phyloP scores from a whole-genome alignment of 2,888 invertebrate genomes.

The Drosophila heteroneura region DNA sequence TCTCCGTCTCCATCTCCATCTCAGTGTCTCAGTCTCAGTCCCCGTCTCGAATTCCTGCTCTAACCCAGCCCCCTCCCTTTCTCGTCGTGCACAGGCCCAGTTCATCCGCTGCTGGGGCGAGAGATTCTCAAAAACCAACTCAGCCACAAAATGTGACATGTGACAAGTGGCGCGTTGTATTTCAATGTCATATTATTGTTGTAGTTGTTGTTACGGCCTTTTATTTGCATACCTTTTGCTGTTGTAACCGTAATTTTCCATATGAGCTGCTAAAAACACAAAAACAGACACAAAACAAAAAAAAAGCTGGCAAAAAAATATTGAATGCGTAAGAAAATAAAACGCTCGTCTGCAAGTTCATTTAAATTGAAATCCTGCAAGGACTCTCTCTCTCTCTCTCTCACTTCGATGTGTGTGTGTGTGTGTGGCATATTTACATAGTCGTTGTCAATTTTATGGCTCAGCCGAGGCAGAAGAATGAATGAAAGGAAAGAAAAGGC shows the following conservation, averaged over 20 bases:
- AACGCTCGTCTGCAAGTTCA: slow-evolving; percentile 75
- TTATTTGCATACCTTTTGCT: slow-evolving; percentile 54
- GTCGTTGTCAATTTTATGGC: slow-evolving; percentile 78
- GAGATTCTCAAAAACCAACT: slow-evolving; percentile 62
- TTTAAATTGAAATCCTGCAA: slow-evolving; percentile 76
- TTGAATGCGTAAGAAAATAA: slow-evolving; percentile 75
- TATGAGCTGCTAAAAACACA: slow-evolving; percentile 62
- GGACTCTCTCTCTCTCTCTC: not conserved
- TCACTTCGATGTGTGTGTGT: not conserved
- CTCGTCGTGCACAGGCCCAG: slow-evolving; percentile 7
- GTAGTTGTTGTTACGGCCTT: slow-evolving; percentile 29
- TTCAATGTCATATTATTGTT: slow-evolving; percentile 68
- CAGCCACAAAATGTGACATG: slow-evolving; percentile 77
- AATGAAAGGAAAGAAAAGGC: slow-evolving; percentile 47
- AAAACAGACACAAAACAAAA: slow-evolving; percentile 4
- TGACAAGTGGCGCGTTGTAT: slow-evolving; percentile 77
- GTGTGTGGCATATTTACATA: slow-evolving; percentile 70
- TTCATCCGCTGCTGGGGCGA: slow-evolving; percentile 25
- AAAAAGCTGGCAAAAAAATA: slow-evolving; percentile 54
- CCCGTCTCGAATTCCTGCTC: slow-evolving; percentile 25
- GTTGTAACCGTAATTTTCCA: slow-evolving; percentile 69
- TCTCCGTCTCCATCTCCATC: not conserved
- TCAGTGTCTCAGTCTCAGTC: not conserved
- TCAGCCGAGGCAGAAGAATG: slow-evolving; percentile 40
- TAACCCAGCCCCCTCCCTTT: not conserved